Evolutionary conservation across 2,797 vertebrate species (phyloP), one percentile per base, ranked within the genome.

Genomic region (Crax fasciolata): DNA sequence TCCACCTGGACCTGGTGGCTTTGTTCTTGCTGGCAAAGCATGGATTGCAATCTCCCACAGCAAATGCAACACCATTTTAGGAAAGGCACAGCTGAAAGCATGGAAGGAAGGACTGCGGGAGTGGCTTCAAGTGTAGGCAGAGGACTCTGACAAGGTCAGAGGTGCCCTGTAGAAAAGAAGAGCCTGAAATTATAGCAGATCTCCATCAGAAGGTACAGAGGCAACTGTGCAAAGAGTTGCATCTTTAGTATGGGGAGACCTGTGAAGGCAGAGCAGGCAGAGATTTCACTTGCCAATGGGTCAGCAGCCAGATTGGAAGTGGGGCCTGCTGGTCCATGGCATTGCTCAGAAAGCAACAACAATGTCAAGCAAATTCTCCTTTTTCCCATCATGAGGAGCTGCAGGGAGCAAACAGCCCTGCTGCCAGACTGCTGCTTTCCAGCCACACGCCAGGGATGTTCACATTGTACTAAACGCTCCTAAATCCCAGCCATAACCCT

Each of bases 61-160:
- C 21, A 55, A 38, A 21, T 0, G 2, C 2, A 13, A 9, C 17
- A 30, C 2, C 0, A 0, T 19, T 41, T 23, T 15, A 25, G 65
- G 65, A 35, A 43, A 27, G n/a, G 16, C 30, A 73, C 24, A 18
- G 41, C n/a, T 73, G 54, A 13, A 58, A 59, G 20, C 0, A 4
- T 23, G 54, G 52, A 30, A 72, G 41, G 23, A n/a, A 59, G 23
- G 41, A 2, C 39, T n/a, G 12, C 4, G 16, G 10, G 30, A 28
- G 27, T 4, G 9, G 32, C 32, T 52, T 58, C 32, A 8, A 41
- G 4, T 4, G 43, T 2, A 35, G 43, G 46, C 62, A 63, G 32
- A 23, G 30, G 71, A 23, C 11, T 19, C 23, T 12, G 54, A 41
- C 11, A 59, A 58, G 58, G 23, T 21, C 35, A 24, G 30, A 41